Conservation (phyloP, 2,113 vertebrate genomes). For the Marmota flaviventris region DNA sequence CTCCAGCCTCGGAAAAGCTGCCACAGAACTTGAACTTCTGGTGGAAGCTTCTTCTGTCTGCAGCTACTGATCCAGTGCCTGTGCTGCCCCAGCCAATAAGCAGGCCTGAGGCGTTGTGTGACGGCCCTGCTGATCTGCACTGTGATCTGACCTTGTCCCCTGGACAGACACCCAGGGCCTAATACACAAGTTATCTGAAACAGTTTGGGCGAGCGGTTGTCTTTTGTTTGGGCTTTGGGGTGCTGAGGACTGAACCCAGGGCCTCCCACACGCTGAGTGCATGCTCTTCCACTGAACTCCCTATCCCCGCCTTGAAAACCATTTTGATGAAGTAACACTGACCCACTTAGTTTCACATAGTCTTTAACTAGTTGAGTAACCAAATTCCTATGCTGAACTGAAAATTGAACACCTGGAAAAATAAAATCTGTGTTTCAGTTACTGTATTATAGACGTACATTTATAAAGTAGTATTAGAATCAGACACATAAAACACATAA, state of each 20-base stretch:
- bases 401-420: neutral
- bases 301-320: neutral
- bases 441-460: neutral
- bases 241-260: neutral
- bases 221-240: neutral
- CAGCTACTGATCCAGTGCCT: neutral
- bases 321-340: neutral
- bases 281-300: neutral
- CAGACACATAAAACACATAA: neutral
- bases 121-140: no score
- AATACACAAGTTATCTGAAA: neutral
- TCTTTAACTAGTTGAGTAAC: neutral
- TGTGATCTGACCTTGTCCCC: no score
- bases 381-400: constrained; percentile 18
- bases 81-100: no score
- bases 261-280: no score
- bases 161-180: no score
- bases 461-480: neutral
- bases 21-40: neutral
- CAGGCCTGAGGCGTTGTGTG: no score
- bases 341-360: neutral
- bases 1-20: constrained; percentile 10
- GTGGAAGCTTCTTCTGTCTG: neutral
- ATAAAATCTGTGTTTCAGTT: neutral
- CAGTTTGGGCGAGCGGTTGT: neutral